phyloP scores from a whole-genome alignment of 2,888 invertebrate genomes.

The Apamea anceps region DNA sequence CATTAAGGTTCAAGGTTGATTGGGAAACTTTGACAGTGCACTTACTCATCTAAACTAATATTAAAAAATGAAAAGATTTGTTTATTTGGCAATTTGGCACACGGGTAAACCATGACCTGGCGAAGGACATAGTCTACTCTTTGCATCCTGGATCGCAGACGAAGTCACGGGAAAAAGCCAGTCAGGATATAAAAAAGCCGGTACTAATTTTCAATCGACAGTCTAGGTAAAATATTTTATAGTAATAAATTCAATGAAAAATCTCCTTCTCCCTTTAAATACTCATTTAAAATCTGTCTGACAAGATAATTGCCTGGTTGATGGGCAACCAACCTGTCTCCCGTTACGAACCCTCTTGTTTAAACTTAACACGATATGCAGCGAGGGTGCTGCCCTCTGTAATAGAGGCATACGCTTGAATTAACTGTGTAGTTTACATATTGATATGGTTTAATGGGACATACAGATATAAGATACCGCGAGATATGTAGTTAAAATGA shows the following conservation, averaged over 20 bases:
- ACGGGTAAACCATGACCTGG: too few species aligned
- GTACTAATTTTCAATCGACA: neutral
- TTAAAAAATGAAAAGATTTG: neutral
- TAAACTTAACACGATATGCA: slow-evolving; percentile 14
- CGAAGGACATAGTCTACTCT: too few species aligned
- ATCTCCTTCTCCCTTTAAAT: neutral
- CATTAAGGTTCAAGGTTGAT: too few species aligned
- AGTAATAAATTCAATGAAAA: neutral
- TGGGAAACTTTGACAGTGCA: too few species aligned
- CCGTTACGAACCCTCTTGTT: slow-evolving; percentile 42
- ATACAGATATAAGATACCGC: neutral
- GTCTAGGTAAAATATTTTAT: neutral
- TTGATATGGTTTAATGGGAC: slow-evolving; percentile 18
- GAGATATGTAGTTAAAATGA: neutral
- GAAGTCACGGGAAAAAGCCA: too few species aligned
- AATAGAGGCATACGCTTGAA: slow-evolving; percentile 13
- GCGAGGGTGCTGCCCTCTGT: slow-evolving; percentile 43
- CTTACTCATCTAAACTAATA: too few species aligned
- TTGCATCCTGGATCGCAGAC: too few species aligned
- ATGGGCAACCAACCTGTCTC: slow-evolving; percentile 55
- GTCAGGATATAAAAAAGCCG: neutral
- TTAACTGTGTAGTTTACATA: slow-evolving; percentile 32
- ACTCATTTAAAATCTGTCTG: slow-evolving; percentile 34
- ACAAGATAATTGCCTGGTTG: slow-evolving; percentile 54
- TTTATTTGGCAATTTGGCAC: neutral